Evolutionary conservation across 2,888 invertebrate species (phyloP), one percentile per base, ranked within the genome.

Genomic region (Orthosia gracilis): DNA sequence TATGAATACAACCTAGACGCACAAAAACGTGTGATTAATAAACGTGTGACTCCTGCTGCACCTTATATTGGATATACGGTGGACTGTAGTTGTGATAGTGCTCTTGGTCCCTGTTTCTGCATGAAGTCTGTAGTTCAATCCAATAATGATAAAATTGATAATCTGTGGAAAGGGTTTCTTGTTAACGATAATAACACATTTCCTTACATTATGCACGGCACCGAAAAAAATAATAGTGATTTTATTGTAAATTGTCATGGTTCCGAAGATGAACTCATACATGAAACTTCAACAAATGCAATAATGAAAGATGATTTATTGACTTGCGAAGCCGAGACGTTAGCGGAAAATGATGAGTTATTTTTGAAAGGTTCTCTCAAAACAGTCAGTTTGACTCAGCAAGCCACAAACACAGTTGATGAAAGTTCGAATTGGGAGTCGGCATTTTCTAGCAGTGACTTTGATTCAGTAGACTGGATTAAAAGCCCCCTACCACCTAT

Each of bases 1-100:
- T 2, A 64, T 52, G 61, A 55, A 52, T 69, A 15, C 9, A 66
- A 47, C 21, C 18, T 31, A 40, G 45, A 61, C 17, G 23, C n/a
- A 64, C 47, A 58, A 31, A 65, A 61, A 31, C 12, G 26, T 13
- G 7, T 15, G 15, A 26, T 15, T 54, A 59, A 55, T 15, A 26
- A 17, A 15, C 15, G 45, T 40, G 40, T 40, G 11, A 21, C 50
- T 40, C 23, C 62, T 55, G 40, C 69, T 11, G 66, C 72, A 12
- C 91, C 93, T 52, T 93, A 93, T 74, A 87, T 93, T 71, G 94
- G 94, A 12, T 93, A 87, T 70, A 96, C 94, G 9, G 80, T 94
- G 50, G 90, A 93, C 76, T 94, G 94, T 87, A 85, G 90, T 67
- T 94, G 94, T 81, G 89, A 93, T 61, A 74, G 72, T 68, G 82